Evolutionary conservation across 2,113 vertebrate species (phyloP), one percentile per base, ranked within the genome.

Genomic region (Aldabrachelys gigantea): DNA sequence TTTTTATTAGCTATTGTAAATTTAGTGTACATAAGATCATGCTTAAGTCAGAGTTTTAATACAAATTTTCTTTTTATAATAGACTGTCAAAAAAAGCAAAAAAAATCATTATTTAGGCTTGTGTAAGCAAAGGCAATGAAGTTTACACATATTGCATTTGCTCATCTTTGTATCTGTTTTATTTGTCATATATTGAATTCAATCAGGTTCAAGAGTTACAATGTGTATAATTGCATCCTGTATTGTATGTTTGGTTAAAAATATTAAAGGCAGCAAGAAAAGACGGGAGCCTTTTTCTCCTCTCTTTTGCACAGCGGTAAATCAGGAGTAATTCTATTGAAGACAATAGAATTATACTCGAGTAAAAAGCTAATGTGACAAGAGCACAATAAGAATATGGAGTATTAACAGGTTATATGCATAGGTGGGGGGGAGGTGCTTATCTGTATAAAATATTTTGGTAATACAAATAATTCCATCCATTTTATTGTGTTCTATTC

Each of bases 1-100:
- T 35, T 78, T 75, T 83, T 91, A 35, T 69, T 85, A 94, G 5
- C 3, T 35, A 69, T 59, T 94, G 7, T 53, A 92, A 89, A 89
- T 85, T 86, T 94, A 57, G 69, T 24, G 56, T 54, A 82, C 17
- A 3, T 62, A 92, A 85, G 31, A 87, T 44, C 14, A 14, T 84
- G n/a, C 2, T 4, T 76, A 87, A 85, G 91, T 95, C 50, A 72
- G 47, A 4, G 44, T 75, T 95, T 47, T 89, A 47, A 44, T 38
- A 57, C 29, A 72, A 81, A 80, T 12, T 49, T 88, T 84, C 49
- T 90, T 91, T 88, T 72, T 90, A 83, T 7, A 4, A 44, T 6
- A 79, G 59, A 19, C 5, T 94, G 7, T 2, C 24, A 88, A 94
- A 93, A 80, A 1, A 3, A 21, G 6, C 50, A 14, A 80, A n/a